phyloP scores from a whole-genome alignment of 2,797 vertebrate genomes.

The Hydrophis major region DNA sequence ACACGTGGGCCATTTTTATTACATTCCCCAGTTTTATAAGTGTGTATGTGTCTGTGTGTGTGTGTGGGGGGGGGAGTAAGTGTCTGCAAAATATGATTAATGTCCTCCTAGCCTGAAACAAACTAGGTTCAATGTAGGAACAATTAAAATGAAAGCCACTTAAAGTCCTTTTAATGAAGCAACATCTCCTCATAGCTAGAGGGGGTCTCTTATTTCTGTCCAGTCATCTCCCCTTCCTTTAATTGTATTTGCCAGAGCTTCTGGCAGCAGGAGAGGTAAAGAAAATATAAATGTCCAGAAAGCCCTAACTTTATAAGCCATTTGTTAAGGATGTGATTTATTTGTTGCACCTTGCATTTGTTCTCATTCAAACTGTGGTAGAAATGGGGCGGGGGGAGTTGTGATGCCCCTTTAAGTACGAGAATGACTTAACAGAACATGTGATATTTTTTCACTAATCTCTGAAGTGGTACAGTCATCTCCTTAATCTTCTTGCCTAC shows the following conservation, averaged over 20 bases:
- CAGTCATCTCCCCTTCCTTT: neutral
- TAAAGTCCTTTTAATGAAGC: conserved; percentile 1
- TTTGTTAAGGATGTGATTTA: neutral
- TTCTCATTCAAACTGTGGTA: neutral
- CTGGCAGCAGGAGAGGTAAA: neutral
- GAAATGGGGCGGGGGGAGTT: neutral
- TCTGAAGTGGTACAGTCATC: neutral
- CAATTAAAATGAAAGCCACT: conserved; percentile 27
- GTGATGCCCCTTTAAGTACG: neutral
- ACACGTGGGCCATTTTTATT: conserved; percentile 51
- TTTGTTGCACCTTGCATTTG: neutral
- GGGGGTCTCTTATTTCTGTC: neutral
- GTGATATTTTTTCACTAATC: neutral
- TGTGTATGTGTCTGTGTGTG: neutral
- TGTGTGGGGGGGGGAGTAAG: neutral
- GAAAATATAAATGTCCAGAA: neutral
- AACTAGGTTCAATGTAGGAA: neutral
- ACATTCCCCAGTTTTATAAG: conserved; percentile 54
- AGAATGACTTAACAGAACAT: neutral
- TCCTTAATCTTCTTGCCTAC: neutral
- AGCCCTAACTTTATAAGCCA: neutral
- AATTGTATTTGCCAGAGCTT: neutral
- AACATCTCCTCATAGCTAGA: neutral
- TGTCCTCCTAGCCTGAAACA: conserved; percentile 19
- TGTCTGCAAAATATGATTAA: neutral